Percentiles rank a stretch among this genome's conserved stretches.
Conservation (phyloP, 2,888 invertebrate genomes). For the Alloscopus bannaensis region DNA sequence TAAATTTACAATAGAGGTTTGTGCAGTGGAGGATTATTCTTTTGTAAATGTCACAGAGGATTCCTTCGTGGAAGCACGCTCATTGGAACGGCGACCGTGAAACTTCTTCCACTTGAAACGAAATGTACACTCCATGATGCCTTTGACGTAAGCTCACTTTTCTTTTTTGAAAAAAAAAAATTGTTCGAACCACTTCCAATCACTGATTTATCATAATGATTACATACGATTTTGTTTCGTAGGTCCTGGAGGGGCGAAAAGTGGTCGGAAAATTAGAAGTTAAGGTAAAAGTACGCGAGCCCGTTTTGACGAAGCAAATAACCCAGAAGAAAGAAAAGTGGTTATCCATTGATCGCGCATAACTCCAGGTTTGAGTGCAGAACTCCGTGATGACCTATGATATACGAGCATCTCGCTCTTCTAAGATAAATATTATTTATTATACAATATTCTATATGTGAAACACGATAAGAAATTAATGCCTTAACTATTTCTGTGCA, state of each 20-base stretch:
- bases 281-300: slow-evolving; percentile 90
- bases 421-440: no score
- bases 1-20: slow-evolving; percentile 63
- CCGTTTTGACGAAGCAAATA: slow-evolving; percentile 90
- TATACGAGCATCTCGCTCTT: no score
- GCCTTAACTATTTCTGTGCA: no score
- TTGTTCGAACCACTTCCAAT: neutral
- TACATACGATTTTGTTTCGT: slow-evolving; percentile 7
- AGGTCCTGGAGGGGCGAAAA: slow-evolving; percentile 94
- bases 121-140: slow-evolving; percentile 93
- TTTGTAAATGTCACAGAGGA: slow-evolving; percentile 87
- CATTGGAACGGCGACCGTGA: slow-evolving; percentile 88
- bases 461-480: no score
- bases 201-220: neutral
- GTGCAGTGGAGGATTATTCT: slow-evolving; percentile 70
- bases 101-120: slow-evolving; percentile 91
- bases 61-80: slow-evolving; percentile 92
- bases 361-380: no score
- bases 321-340: slow-evolving; percentile 93
- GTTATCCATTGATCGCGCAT: slow-evolving; percentile 83
- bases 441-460: no score
- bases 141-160: slow-evolving; percentile 88
- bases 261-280: slow-evolving; percentile 92
- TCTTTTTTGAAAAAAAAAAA: neutral
- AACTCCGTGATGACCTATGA: no score